These are phyloP conservation scores for Spinibarbus caldwelli DNA, from an alignment of 2,797 vertebrate genomes.

Conservation along the genomic window DNA sequence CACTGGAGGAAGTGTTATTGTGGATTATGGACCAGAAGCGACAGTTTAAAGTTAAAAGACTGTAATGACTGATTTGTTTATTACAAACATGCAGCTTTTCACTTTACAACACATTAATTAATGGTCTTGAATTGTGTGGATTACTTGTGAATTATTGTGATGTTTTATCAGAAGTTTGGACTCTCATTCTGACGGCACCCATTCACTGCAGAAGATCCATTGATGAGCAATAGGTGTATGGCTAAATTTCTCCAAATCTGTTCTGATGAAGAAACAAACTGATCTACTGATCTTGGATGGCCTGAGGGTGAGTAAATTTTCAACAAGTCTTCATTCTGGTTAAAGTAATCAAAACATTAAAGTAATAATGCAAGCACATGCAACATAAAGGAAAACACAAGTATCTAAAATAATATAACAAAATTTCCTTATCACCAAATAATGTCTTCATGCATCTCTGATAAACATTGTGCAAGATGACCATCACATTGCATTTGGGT, in stretches of 20 bases:
- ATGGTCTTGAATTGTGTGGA: not conserved
- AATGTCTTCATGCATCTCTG: conserved; percentile 85
- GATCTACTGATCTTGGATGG: not conserved
- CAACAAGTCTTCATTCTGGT: not conserved
- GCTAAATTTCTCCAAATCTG: not conserved
- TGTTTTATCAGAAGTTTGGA: not conserved
- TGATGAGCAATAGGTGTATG: not conserved
- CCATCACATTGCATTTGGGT: conserved; percentile 85
- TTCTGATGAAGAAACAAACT: not conserved
- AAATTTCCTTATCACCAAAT: conserved; percentile 77
- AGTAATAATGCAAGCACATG: not conserved
- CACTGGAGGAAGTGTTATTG: too few relatives aligned
- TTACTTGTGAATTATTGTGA: not conserved
- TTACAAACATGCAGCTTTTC: not conserved
- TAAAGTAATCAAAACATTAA: not conserved
- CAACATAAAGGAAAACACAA: not conserved
- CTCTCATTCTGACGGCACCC: not conserved
- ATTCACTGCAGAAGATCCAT: not conserved
- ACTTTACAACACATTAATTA: not conserved
- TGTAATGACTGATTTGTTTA: not conserved
- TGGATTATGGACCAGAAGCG: too few relatives aligned
- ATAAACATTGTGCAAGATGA: conserved; percentile 91
- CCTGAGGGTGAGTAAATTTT: not conserved
- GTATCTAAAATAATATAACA: not conserved
- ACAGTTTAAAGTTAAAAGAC: not conserved